Conservation (phyloP, 2,888 invertebrate species). For the Helleia helle region DNA sequence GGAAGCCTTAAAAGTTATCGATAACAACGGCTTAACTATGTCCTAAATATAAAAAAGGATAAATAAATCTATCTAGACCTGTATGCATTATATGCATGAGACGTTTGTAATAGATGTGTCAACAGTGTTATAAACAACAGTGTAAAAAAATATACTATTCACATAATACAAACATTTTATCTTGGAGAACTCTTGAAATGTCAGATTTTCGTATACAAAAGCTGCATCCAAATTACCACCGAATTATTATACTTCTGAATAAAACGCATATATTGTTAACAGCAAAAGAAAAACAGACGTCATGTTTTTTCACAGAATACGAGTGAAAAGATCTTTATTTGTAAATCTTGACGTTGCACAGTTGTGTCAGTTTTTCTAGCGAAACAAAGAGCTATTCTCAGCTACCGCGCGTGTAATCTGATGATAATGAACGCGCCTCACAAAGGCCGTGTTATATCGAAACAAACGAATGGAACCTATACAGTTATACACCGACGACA, state of each 20-base stretch:
- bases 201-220: neutral
- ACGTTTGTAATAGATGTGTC: no score
- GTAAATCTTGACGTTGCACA: conserved; percentile 19
- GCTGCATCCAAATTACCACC: neutral
- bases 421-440: conserved; percentile 46
- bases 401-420: conserved; percentile 37
- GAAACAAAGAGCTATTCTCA: conserved; percentile 19
- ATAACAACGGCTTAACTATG: no score
- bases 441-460: conserved; percentile 41
- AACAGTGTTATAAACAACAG: no score
- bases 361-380: conserved; percentile 16
- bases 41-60: no score
- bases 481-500: neutral
- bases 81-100: no score
- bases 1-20: no score
- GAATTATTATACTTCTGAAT: neutral
- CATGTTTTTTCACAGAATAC: conserved; percentile 16
- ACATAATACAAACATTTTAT: no score
- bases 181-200: no score
- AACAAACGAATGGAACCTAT: conserved; percentile 1
- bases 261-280: conserved; percentile 8
- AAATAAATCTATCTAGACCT: no score
- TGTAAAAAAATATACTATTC: no score
- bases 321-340: conserved; percentile 20
- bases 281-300: conserved; percentile 15